Percentiles rank a stretch among this genome's conserved stretches.
Evolutionary conservation across 2,113 vertebrate species (phyloP).

Genomic region (Paratilapia polleni): DNA sequence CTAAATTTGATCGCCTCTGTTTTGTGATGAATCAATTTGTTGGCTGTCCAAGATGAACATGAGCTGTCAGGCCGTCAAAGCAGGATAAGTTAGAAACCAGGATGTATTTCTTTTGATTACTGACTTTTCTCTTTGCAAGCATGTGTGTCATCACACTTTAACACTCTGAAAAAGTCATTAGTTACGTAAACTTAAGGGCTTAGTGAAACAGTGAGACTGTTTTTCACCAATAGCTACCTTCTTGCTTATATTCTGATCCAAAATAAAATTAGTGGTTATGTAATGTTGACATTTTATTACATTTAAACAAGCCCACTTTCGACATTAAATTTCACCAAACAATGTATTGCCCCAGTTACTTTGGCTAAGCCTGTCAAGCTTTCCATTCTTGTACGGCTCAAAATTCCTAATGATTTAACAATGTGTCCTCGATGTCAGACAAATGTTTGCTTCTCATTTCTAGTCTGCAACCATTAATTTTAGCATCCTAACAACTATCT

Average conservation of each 20-base stretch:
- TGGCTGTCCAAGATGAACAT: constrained; percentile 4
- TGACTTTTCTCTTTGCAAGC: neutral
- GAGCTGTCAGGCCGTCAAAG: constrained; percentile 1
- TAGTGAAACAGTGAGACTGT: neutral
- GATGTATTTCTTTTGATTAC: neutral
- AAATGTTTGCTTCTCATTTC: constrained; percentile 4
- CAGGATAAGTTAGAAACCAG: neutral
- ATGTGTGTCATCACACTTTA: neutral
- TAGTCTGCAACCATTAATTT: neutral
- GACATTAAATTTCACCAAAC: constrained; percentile 5
- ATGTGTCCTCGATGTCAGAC: neutral
- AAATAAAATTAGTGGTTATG: neutral
- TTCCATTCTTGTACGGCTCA: neutral
- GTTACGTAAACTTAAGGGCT: neutral
- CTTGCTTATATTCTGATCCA: neutral
- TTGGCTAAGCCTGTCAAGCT: neutral
- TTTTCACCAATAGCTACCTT: constrained; percentile 2
- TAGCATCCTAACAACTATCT: neutral
- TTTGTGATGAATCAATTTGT: constrained; percentile 11
- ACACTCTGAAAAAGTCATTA: constrained; percentile 6
- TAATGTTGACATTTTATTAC: neutral
- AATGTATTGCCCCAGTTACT: neutral
- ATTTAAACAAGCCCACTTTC: neutral
- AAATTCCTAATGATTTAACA: neutral
- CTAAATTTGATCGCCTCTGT: neutral